Conservation (phyloP, 2,113 vertebrate genomes). For the Albula goreensis region DNA sequence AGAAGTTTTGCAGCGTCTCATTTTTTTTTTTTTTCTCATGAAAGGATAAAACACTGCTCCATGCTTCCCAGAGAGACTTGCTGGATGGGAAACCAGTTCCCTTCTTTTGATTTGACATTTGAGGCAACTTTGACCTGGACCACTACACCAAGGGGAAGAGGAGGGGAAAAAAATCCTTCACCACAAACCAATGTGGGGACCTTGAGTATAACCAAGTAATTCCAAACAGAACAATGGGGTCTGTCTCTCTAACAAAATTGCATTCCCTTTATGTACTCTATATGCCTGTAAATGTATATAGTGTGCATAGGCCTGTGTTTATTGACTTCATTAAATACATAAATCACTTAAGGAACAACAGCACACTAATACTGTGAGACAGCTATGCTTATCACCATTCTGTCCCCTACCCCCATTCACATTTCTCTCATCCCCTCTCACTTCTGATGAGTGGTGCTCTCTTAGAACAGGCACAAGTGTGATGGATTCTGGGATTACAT, state of each 20-base stretch:
- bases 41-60: neutral
- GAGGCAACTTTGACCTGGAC: conserved; percentile 26
- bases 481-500: neutral
- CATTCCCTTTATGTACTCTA: neutral
- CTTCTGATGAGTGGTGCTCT: neutral
- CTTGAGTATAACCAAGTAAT: conserved; percentile 9
- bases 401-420: neutral
- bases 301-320: neutral
- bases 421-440: neutral
- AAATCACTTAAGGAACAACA: neutral
- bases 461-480: neutral
- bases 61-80: neutral
- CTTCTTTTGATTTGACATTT: conserved; percentile 4
- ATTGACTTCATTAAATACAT: neutral
- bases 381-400: neutral
- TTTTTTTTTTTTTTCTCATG: conserved; percentile 24
- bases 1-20: neutral
- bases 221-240: conserved; percentile 19
- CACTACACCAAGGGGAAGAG: neutral
- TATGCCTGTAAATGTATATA: neutral
- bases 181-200: conserved; percentile 18
- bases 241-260: conserved; percentile 1
- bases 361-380: neutral
- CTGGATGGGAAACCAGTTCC: neutral
- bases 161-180: neutral